A percentile compares a stretch with the other conserved stretches of the same genome.
These are phyloP conservation scores for Zosterops borbonicus DNA, from an alignment of 2,113 vertebrate species.

Conservation along the genomic window DNA sequence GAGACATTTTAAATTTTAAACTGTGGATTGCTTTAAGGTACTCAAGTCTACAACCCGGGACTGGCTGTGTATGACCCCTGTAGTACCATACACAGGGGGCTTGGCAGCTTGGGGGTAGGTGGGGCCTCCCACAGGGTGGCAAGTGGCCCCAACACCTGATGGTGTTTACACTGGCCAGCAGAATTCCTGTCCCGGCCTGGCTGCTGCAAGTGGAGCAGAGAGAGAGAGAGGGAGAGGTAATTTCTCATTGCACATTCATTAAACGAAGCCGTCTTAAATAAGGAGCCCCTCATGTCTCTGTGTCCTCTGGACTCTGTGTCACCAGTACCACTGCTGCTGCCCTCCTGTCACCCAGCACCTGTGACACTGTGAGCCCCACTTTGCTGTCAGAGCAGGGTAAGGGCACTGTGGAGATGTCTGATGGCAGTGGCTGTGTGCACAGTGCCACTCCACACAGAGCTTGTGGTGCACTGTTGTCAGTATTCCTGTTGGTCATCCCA, in stretches of 20 bases:
- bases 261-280: background rate
- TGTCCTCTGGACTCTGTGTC: background rate
- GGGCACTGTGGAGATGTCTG: background rate
- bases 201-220: background rate
- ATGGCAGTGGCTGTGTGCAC: background rate
- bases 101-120: background rate
- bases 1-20: background rate
- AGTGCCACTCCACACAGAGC: background rate
- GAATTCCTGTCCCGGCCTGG: background rate
- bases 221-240: background rate
- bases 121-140: background rate
- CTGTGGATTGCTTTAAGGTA: background rate
- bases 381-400: background rate
- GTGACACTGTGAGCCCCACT: background rate
- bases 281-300: accelerated
- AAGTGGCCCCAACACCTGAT: accelerated
- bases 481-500: background rate
- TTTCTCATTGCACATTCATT: background rate
- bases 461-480: accelerated
- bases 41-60: background rate
- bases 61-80: background rate
- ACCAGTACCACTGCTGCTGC: background rate
- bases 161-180: background rate
- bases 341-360: background rate
- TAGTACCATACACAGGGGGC: background rate